phyloP scores from a whole-genome alignment of 2,888 invertebrate genomes.

The Eurytoma adleriae region DNA sequence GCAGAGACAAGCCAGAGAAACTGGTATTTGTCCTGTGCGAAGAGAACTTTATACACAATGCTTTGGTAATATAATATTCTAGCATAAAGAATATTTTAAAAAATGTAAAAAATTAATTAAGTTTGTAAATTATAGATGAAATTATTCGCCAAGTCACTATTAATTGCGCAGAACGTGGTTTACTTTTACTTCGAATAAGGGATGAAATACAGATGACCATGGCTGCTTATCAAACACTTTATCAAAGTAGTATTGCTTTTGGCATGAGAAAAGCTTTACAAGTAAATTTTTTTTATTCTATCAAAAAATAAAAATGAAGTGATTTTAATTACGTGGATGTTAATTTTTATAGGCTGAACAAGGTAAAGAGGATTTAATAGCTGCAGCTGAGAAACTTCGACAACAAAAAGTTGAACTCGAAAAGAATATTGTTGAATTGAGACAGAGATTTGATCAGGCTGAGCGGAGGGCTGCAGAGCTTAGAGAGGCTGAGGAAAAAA shows the following conservation, averaged over 20 bases:
- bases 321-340: neutral
- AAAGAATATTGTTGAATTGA: conserved; percentile 78
- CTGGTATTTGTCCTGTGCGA: conserved; percentile 96
- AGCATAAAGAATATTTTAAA: neutral
- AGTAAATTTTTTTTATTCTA: conserved; percentile 73
- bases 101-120: conserved; percentile 16
- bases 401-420: conserved; percentile 80
- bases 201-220: conserved; percentile 98
- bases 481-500: conserved; percentile 92
- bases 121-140: conserved; percentile 80
- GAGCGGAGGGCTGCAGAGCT: conserved; percentile 90
- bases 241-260: conserved; percentile 98
- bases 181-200: conserved; percentile 92
- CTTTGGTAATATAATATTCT: conserved; percentile 81
- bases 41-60: conserved; percentile 97
- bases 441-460: conserved; percentile 87
- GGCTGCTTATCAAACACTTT: conserved; percentile 96
- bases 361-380: conserved; percentile 89
- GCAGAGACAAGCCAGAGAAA: conserved; percentile 95
- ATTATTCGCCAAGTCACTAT: conserved; percentile 96
- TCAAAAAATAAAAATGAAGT: conserved; percentile 10
- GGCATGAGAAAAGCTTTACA: conserved; percentile 98
- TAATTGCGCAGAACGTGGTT: conserved; percentile 96
- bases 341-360: conserved; percentile 83
- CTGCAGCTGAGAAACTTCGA: conserved; percentile 84